Base-by-base conservation (phyloP, 2,888 invertebrate genomes). In the Pyrocoelia pectoralis region DNA sequence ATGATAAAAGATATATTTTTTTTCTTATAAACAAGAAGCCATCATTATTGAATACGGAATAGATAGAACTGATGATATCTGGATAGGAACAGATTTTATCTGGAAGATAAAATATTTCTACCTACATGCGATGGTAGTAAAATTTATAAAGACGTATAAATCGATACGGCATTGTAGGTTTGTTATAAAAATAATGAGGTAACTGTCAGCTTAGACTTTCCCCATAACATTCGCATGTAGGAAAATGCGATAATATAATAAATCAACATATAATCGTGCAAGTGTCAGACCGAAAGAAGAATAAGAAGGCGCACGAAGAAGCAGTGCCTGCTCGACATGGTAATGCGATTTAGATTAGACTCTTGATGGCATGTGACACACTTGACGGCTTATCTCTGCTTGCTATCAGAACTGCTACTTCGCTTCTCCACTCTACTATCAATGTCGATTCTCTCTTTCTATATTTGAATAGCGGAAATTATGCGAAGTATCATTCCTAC, bases 311-410 rank as follows among this genome's bases (percentile, higher is more conserved):
- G 61, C 69, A 68, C 66, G 63, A 58, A 60, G 62, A 60, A 64
- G 66, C 62, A 62, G 66, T 69, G 61, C 58, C 66, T 63, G 61
- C 66, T 64, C 68, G 66, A 68, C 62, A 65, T 68, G 71, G 72
- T 76, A 79, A 79, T 78, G 77, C 75, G 78, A 78, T 79, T 78
- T 76, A 79, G 78, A 79, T 78, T 79, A 77, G 77, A 77, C 72
- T 72, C 75, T 74, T 74, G 77, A 78, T 76, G 77, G 76, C 74
- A 73, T 75, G 76, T 76, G 77, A 77, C 77, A 75, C 73, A 76
- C 75, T 77, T 75, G 76, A 75, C 73, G 73, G 71, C 74, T 77
- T 77, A 78, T 77, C 76, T 74, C 61, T 65, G 67, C 69, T 72
- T 71, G 71, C 71, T 72, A 74, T 77, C 76, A 71, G 71, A 69